Conservation (phyloP, 2,797 vertebrate genomes). For the Ciconia nigra region DNA sequence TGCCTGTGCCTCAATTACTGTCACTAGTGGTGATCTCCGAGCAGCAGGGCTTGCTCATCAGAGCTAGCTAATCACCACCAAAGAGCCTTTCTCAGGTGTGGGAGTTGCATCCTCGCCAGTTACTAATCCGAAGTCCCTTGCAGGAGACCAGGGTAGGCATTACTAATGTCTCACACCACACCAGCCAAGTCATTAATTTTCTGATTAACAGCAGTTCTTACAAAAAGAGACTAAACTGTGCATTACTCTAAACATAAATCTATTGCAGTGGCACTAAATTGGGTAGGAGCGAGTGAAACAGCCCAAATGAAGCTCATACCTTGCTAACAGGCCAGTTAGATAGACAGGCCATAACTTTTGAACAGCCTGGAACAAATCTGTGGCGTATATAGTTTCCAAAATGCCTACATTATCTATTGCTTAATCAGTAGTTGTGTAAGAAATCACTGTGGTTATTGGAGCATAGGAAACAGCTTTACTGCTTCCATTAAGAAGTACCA, state of each 20-base stretch:
- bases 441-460: conserved; percentile 64
- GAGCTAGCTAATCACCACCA: neutral
- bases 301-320: conserved; percentile 1
- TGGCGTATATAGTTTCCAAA: conserved; percentile 43
- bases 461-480: conserved; percentile 61
- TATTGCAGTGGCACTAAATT: conserved; percentile 10
- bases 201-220: conserved; percentile 47
- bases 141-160: neutral
- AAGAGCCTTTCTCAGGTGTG: neutral
- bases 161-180: neutral
- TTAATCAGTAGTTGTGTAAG: conserved; percentile 69
- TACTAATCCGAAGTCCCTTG: neutral
- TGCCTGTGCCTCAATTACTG: neutral
- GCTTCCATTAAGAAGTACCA: conserved; percentile 57
- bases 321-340: conserved; percentile 53
- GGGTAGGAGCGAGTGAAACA: conserved; percentile 35
- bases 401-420: conserved; percentile 62
- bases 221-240: conserved; percentile 36
- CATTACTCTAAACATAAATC: conserved; percentile 28
- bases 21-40: neutral
- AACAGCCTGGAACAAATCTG: conserved; percentile 38
- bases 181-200: conserved; percentile 53
- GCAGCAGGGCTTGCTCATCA: neutral
- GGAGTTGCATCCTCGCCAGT: neutral
- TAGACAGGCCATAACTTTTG: conserved; percentile 36